A percentile compares a stretch with the other conserved stretches of the same genome.
phyloP scores from a whole-genome alignment of 2,888 invertebrate genomes.

The Noctua fimbriata region DNA sequence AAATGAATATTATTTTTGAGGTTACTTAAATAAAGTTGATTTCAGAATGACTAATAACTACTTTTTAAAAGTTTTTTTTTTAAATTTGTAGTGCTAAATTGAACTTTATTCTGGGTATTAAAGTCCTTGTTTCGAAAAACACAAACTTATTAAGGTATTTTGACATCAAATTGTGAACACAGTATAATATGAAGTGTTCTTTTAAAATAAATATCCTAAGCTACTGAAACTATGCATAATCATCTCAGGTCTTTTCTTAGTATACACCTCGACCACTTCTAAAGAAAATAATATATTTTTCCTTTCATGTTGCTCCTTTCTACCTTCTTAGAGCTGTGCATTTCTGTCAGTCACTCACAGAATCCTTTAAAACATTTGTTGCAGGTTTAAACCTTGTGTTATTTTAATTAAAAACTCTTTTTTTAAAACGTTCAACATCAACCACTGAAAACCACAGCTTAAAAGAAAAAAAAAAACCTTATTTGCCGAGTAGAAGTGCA shows the following conservation, averaged over 20 bases:
- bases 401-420: constrained; percentile 13
- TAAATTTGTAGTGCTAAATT: no score
- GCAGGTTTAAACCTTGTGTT: neutral
- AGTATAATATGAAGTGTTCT: neutral
- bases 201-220: neutral
- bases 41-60: neutral
- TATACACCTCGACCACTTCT: neutral
- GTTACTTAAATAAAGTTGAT: neutral
- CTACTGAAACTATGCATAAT: neutral
- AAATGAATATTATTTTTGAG: neutral
- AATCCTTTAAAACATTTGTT: neutral
- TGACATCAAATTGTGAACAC: neutral
- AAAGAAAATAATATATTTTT: neutral
- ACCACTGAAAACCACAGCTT: neutral
- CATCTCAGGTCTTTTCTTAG: neutral
- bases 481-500: neutral
- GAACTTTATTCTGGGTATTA: no score
- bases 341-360: neutral
- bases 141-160: neutral
- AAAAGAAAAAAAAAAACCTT: neutral
- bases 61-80: neutral
- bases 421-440: neutral
- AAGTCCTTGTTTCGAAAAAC: no score
- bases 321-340: neutral
- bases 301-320: neutral